Percentiles rank a stretch among this genome's conserved stretches.
Conservation (phyloP, 2,888 invertebrate genomes). For the Apeira syringaria region DNA sequence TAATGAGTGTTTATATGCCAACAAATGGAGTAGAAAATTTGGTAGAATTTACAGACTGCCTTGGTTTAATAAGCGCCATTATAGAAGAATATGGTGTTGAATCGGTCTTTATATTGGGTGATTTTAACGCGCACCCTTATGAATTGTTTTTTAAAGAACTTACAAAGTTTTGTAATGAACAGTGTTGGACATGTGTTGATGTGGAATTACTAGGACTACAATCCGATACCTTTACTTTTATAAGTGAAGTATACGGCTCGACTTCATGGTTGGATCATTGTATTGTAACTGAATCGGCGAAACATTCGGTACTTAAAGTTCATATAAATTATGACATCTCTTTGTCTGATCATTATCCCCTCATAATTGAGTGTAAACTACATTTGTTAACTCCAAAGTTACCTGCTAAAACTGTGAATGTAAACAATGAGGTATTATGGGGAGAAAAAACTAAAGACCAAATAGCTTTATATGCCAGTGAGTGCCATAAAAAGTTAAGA, state of each 20-base stretch:
- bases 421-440: not conserved
- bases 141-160: constrained; percentile 2
- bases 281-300: not conserved
- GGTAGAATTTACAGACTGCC: constrained; percentile 1
- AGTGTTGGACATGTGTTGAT: not conserved
- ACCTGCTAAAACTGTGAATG: no score
- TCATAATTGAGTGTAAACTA: constrained; percentile 5
- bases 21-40: not conserved
- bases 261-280: constrained; percentile 10
- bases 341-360: no score
- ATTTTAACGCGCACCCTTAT: constrained; percentile 1
- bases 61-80: constrained; percentile 2
- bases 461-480: no score
- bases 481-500: no score
- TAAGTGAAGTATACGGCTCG: not conserved
- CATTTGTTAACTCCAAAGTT: not conserved
- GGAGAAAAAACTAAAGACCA: not conserved
- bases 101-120: constrained; percentile 4
- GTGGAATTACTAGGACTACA: not conserved
- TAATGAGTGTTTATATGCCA: constrained; percentile 7
- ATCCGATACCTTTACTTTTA: not conserved
- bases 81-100: constrained; percentile 2
- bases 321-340: constrained; percentile 1
- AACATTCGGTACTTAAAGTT: not conserved
- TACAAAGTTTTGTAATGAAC: not conserved